Base-by-base conservation (phyloP, 35 echinoderm and acorn worm genomes). In the Chiridota heheva region DNA sequence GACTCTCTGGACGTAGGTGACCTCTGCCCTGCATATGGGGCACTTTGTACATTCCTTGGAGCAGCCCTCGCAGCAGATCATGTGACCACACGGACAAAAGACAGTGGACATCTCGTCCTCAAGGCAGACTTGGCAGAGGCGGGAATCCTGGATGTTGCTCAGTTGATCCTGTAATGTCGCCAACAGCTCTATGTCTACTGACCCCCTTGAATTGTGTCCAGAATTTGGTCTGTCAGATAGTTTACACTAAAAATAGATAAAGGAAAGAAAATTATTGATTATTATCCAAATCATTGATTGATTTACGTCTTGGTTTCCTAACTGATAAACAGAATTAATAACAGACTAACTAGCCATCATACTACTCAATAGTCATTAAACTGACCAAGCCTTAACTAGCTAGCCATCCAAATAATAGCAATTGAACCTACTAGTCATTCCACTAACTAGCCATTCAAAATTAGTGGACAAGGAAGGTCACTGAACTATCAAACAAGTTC, bases 81-180 rank as follows among this genome's bases (percentile, higher is more conserved):
- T 97, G 85, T 97, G 94, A 88, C 94, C 94, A 51, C 94, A 97
- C 15, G 94, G 94, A 63, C 94, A 97, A 69, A 97, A 97, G 3
- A 91, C 94, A 0, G 88, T 91, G 31, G 84, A 51, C 83, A 90
- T 91, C 36, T 97, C 83, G 12, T 29, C 63, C 24, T 97, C 94
- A 13, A 97, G 94, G 57, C 94, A 97, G 13, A 97, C 94, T 73
- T 97, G 94, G 73, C 94, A 97, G 2, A 97, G 47, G 24, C 80
- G 66, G 10, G 94, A 87, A 33, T 97, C 94, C 7, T 80, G 78
- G 6, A 97, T 80, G 32, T 73, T 87, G 7, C 73, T 67, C 0
- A 97, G 79, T 48, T 97, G 78, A 17, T 91, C 84, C 60, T 87
- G 78, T 39, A 97, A 67, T 31, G 80, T 69, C 16, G 66, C 49